Base-by-base conservation (phyloP, 1,140 invertebrate species). In the Saxidomus purpurata region DNA sequence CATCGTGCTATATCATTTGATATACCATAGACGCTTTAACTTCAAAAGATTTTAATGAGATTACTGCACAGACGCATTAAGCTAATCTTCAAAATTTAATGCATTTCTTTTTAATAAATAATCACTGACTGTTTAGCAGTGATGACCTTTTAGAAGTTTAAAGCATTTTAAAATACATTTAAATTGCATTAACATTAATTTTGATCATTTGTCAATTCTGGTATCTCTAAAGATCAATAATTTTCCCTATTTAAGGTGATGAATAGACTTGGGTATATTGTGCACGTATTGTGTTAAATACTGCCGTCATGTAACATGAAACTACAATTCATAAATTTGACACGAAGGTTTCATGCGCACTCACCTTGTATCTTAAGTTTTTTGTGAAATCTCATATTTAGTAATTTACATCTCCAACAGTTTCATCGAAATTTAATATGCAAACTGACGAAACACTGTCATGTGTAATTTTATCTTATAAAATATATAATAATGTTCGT, bases 371-470 rank as follows among this genome's bases (percentile, higher is more conserved):
- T 31, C 61, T 67, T 22, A 67, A 31, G 52, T 67, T 31, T 67
- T n/a, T 9, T 31, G 28, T 67, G 61, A 67, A 67, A 67, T 67
- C 61, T 36, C 61, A 67, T 67, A 67, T 17, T 59, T 36, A 31
- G 61, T 67, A 67, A 67, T 31, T 59, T 25, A 67, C 61, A 67
- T 31, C 28, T 67, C 31, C 61, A 31, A 25, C 61, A 67, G 61
- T 67, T 31, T 67, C 28, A 67, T 67, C 25, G 61, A 67, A 67
- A 67, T 67, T 67, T 36, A 31, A 67, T 67, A 67, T 31, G 61
- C 61, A 67, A 67, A 67, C 19, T 67, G 61, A 67, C 61, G 31
- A 28, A 28, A 67, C 3, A 31, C 11, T 67, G 61, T 6, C 61
- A 28, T 36, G 11, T 36, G 61, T n/a, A 67, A 67, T 67, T 67